Base-by-base conservation (phyloP, 2,888 invertebrate species). In the Taenaris catops region DNA sequence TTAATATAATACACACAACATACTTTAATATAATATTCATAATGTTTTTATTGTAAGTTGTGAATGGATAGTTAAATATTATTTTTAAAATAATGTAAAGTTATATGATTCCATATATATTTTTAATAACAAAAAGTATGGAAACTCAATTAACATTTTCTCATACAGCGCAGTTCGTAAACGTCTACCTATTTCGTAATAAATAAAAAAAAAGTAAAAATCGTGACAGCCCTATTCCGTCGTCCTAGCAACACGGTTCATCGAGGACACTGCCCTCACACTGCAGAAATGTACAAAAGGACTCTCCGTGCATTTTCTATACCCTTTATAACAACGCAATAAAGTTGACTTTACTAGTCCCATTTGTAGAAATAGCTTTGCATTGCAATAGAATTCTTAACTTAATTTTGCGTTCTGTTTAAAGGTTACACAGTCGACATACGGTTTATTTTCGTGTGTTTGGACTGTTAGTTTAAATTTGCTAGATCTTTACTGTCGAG, bases 201-300 rank as follows among this genome's bases (percentile, higher is more conserved):
- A 14, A 14, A 4, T 14, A 59, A 51, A 56, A 57, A 52, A 54
- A 58, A 51, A 44, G 38, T 62, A 44, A 40, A 63, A 66, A 61
- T 73, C 78, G 72, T 75, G 76, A 75, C 80, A 79, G 51, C 80
- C 80, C 78, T 80, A 59, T 57, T 49, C 53, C 44, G 53, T 50
- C 66, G 65, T 69, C 74, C 68, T 71, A 72, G 68, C 72, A 66
- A 68, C 73, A 63, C 57, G 58, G 72, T 72, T 74, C 72, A 69
- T 50, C 37, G 65, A 76, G 80, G 79, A 68, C 81, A 74, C 63
- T 81, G 79, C 76, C 75, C 65, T 68, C 58, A 51, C 55, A 51
- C 54, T 51, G 56, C 53, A 59, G 58, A 55, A 64, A 62, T 52
- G 41, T 49, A 49, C 38, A 53, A 53, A 42, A 52, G 49, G 47